Conservation (phyloP, 2,113 vertebrate genomes). For the Setophaga kirtlandii region DNA sequence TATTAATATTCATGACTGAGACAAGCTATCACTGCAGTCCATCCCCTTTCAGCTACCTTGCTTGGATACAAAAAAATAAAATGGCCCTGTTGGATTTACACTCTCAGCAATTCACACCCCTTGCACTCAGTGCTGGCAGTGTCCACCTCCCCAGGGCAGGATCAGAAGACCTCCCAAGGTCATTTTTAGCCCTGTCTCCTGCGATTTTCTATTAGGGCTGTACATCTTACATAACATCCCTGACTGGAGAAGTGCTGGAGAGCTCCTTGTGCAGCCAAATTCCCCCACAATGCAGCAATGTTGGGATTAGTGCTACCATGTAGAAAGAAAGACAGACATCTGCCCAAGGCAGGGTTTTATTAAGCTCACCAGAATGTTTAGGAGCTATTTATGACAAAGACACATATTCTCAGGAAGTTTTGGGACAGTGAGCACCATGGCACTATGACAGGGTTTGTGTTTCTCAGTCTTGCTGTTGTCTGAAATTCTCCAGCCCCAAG, state of each 20-base stretch:
- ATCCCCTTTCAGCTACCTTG: not conserved
- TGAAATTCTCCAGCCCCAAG: not conserved
- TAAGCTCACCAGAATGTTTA: not conserved
- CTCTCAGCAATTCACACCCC: not conserved
- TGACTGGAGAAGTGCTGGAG: not conserved
- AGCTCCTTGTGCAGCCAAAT: not conserved
- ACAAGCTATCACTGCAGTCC: not conserved
- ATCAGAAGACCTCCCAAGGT: not conserved
- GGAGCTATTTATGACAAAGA: not conserved
- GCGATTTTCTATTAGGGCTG: not conserved
- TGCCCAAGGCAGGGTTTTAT: not conserved
- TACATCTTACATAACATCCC: conserved; percentile 12
- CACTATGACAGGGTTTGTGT: not conserved
- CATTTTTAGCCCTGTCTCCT: conserved; percentile 23
- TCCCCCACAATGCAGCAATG: accelerated
- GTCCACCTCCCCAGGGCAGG: not conserved
- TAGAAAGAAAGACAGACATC: not conserved
- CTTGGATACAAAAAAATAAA: not conserved
- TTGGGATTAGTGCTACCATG: not conserved
- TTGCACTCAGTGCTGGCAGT: not conserved
- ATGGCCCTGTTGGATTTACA: not conserved
- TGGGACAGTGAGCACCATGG: not conserved
- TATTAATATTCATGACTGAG: conserved; percentile 32
- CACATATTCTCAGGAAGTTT: not conserved
- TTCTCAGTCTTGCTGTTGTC: not conserved